Evolutionary conservation across 2,797 vertebrate genomes (phyloP), one percentile per base, ranked within the genome.

Genomic region (Philypnodon macrostomus): DNA sequence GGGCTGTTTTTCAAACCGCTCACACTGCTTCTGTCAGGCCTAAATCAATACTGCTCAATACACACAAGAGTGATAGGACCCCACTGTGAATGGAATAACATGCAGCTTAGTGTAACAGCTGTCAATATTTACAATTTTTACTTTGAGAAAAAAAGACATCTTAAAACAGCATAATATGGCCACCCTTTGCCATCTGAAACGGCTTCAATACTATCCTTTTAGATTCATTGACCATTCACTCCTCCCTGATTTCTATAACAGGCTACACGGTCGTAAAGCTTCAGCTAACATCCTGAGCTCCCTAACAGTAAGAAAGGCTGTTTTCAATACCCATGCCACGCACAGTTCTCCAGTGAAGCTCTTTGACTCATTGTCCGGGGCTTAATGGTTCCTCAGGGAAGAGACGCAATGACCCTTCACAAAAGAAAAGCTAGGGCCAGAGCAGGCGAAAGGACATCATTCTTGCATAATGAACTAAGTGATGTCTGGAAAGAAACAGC

Each of bases 41-140:
- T 21, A 14, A 70, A 80, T 82, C 76, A 42, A 70, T 77, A 55
- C 11, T 14, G 50, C 35, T 79, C 75, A 57, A 75, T 79, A 69
- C 40, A 39, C 58, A 33, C 62, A 42, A 39, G 40, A 55, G 41
- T 65, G 55, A 64, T 51, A 47, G 19, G 55, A 47, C 17, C 42
- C 42, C 8, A 15, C 44, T 47, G 39, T 26, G 61, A 47, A 37
- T 69, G 44, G 24, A 58, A 47, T 48, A 58, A 57, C 50, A 46
- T 17, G 16, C 42, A 36, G 49, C 26, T 53, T 47, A 50, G 27
- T 55, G 36, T 18, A 35, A 7, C 23, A 17, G 6, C 13, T 50
- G 33, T 50, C 56, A 24, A 29, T 64, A 53, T 58, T 46, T 32
- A 41, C 32, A 64, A 41, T 31, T 59, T 26, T 54, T 8, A 24